A percentile compares a stretch with the other conserved stretches of the same genome.
Conservation (phyloP, 2,888 invertebrate genomes). For the Xestoiulus laeticollis region DNA sequence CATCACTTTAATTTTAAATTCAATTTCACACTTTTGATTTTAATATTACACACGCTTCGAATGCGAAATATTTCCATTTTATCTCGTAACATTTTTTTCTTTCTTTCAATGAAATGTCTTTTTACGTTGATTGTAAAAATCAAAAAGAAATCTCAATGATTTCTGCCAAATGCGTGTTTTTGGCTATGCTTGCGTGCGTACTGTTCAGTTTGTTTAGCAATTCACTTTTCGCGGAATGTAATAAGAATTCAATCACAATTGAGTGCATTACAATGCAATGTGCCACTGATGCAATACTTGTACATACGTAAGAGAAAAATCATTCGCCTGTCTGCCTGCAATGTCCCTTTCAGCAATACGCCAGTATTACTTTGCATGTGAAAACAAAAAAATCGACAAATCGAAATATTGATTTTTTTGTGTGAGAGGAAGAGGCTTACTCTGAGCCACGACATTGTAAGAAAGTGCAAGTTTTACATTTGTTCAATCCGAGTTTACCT, state of each 20-base stretch:
- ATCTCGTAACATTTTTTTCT: background rate
- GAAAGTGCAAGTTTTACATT: background rate
- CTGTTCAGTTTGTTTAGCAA: constrained; percentile 40
- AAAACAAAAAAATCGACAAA: constrained; percentile 1
- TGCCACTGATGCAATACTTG: constrained; percentile 31
- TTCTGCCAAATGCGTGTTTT: constrained; percentile 29
- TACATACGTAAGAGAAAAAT: background rate
- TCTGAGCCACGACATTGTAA: background rate
- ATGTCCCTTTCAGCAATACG: constrained; percentile 40
- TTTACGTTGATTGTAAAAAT: constrained; percentile 35
- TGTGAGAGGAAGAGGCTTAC: background rate
- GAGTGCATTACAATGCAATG: constrained; percentile 40
- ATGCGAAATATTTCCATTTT: constrained; percentile 18
- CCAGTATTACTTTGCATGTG: constrained; percentile 18
- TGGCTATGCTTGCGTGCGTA: background rate
- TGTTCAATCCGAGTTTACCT: constrained; percentile 15
- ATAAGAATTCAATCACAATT: constrained; percentile 43
- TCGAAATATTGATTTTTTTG: constrained; percentile 39
- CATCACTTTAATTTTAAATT: background rate
- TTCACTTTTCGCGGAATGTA: constrained; percentile 41
- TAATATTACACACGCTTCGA: constrained; percentile 9
- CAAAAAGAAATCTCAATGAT: constrained; percentile 4
- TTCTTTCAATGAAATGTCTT: background rate
- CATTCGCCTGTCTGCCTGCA: background rate
- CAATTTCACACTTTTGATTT: background rate